Evolutionary conservation across 2,888 invertebrate species (phyloP).

Genomic region (Helobdella robusta): DNA sequence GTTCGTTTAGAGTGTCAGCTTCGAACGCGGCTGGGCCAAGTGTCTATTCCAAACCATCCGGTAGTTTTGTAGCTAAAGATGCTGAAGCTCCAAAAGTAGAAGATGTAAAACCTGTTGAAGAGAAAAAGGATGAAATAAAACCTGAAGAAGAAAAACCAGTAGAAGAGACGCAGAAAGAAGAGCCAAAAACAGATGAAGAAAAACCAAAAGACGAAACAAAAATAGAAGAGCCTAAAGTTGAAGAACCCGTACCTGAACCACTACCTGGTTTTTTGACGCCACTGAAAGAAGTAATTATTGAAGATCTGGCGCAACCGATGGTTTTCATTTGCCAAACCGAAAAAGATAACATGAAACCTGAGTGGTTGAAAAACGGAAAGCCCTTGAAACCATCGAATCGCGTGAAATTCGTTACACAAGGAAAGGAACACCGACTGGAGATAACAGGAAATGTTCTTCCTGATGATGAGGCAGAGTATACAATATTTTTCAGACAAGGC

Average conservation of each 20-base stretch:
- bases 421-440: slow-evolving; percentile 63
- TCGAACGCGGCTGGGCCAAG: slow-evolving; percentile 45
- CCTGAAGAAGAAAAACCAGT: background rate
- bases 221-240: background rate
- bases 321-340: slow-evolving; percentile 70
- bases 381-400: slow-evolving; percentile 29
- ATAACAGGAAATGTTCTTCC: slow-evolving; percentile 64
- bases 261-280: slow-evolving; percentile 40
- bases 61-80: slow-evolving; percentile 37
- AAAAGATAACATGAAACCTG: slow-evolving; percentile 64
- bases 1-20: slow-evolving; percentile 47
- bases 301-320: slow-evolving; percentile 39
- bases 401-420: slow-evolving; percentile 31
- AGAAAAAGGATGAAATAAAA: background rate
- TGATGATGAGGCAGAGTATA: slow-evolving; percentile 52
- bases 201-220: background rate
- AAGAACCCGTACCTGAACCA: background rate
- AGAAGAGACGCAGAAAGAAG: background rate
- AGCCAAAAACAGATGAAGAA: slow-evolving; percentile 1
- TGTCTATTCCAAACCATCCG: slow-evolving; percentile 40
- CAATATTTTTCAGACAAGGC: slow-evolving; percentile 33
- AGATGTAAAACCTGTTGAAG: background rate
- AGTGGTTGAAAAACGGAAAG: slow-evolving; percentile 56
- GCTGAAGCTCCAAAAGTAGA: too few relatives aligned
- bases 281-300: slow-evolving; percentile 43